Percentiles rank a stretch among this genome's conserved stretches.
Conservation (phyloP, 2,113 vertebrate genomes). For the Astur gentilis region DNA sequence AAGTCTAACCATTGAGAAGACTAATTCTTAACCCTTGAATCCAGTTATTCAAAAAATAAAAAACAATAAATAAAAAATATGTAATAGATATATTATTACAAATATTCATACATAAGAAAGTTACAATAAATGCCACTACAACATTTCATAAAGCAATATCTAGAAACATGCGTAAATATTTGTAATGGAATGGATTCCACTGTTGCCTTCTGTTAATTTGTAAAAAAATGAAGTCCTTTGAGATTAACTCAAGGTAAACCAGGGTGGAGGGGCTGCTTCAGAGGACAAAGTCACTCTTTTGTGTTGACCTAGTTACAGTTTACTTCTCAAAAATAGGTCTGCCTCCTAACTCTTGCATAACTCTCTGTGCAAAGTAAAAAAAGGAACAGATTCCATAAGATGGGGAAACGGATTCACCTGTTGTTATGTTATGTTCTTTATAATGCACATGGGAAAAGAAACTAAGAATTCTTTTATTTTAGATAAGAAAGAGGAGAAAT, state of each 20-base stretch:
- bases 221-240: background rate
- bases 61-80: background rate
- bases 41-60: background rate
- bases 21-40: background rate
- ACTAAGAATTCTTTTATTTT: background rate
- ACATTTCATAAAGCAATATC: background rate
- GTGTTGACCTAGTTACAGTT: conserved; percentile 34
- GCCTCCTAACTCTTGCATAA: background rate
- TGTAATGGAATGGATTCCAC: background rate
- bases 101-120: background rate
- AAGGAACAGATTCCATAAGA: background rate
- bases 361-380: background rate
- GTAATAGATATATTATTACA: background rate
- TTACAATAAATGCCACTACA: background rate
- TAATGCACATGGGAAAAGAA: background rate
- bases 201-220: background rate
- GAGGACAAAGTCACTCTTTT: background rate
- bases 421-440: background rate
- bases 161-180: conserved; percentile 7
- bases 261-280: background rate
- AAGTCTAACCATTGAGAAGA: background rate
- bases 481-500: conserved; percentile 13
- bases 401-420: background rate
- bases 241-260: conserved; percentile 13
- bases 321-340: background rate